These are phyloP conservation scores for Apteryx mantelli DNA, from an alignment of 2,113 vertebrate genomes.

Conservation along the genomic window DNA sequence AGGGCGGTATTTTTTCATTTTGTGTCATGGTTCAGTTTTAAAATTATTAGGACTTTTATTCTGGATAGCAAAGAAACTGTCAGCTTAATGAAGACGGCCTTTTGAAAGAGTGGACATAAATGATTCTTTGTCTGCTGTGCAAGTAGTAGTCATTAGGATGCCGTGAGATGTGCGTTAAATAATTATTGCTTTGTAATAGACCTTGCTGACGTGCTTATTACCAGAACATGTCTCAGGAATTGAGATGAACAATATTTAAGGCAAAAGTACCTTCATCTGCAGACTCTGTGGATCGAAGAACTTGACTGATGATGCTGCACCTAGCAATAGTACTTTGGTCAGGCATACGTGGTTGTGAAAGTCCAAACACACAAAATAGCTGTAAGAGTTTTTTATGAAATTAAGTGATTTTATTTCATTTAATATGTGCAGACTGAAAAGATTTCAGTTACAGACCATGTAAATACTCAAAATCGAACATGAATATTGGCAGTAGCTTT, in stretches of 20 bases:
- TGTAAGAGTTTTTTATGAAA: neutral
- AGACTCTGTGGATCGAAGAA: neutral
- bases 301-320: neutral
- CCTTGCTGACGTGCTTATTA: conserved; percentile 33
- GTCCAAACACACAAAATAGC: neutral
- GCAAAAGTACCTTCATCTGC: neutral
- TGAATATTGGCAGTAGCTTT: conserved; percentile 57
- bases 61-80: neutral
- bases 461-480: conserved; percentile 17
- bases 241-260: conserved; percentile 34
- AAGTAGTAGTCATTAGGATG: neutral
- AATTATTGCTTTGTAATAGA: conserved; percentile 19
- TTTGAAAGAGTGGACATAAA: neutral
- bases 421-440: neutral
- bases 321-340: neutral
- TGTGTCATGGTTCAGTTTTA: neutral
- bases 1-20: neutral
- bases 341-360: neutral
- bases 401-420: neutral
- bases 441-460: neutral
- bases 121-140: neutral
- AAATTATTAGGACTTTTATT: conserved; percentile 4
- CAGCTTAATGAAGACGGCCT: conserved; percentile 11
- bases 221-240: neutral
- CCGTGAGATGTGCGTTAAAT: conserved; percentile 40